Conservation (phyloP, 2,888 invertebrate genomes). For the Temnothorax unifasciatus region DNA sequence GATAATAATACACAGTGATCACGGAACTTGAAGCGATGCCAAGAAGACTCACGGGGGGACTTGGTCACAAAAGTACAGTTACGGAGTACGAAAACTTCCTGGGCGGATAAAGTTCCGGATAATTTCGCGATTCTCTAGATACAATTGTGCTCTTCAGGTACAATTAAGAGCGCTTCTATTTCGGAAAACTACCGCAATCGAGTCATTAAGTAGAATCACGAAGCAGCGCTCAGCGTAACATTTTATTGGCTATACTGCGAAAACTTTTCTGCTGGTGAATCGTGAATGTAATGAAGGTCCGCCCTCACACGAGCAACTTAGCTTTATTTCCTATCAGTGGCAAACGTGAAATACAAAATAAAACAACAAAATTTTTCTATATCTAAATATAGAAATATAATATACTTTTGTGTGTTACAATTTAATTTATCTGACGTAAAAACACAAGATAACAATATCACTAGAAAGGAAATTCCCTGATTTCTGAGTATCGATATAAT, state of each 20-base stretch:
- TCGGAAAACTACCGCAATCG: conserved; percentile 13
- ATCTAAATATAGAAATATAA: no score
- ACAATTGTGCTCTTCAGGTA: conserved; percentile 27
- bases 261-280: background rate
- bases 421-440: background rate
- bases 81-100: conserved; percentile 61
- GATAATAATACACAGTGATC: conserved; percentile 72
- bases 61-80: conserved; percentile 66
- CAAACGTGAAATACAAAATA: background rate
- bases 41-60: conserved; percentile 54
- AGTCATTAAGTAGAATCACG: conserved; percentile 29
- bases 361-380: background rate
- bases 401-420: background rate
- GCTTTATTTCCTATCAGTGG: background rate
- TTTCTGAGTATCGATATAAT: background rate
- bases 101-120: conserved; percentile 49
- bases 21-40: conserved; percentile 65
- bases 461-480: background rate
- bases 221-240: conserved; percentile 12
- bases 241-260: conserved; percentile 6
- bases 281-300: background rate
- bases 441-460: background rate
- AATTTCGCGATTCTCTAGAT: conserved; percentile 36
- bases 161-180: conserved; percentile 36
- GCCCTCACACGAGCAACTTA: background rate